Base-by-base conservation (phyloP, 2,797 vertebrate genomes). In the Acrossocheilus fasciatus region DNA sequence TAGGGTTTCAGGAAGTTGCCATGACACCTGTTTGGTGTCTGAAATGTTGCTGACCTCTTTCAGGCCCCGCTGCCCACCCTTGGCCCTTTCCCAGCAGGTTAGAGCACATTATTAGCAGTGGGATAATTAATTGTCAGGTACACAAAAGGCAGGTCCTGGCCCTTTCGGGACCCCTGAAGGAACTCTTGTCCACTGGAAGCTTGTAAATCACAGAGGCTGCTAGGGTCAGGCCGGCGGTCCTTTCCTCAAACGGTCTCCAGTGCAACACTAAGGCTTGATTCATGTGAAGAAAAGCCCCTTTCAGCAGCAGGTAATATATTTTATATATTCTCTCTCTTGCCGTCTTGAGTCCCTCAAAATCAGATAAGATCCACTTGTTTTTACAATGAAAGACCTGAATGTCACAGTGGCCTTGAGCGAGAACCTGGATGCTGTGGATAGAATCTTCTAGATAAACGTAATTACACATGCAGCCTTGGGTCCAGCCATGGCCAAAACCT, bases 71-170 rank as follows among this genome's bases (percentile, higher is more conserved):
- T 39, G 36, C 41, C 23, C 64, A 85, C 52, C 77, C 20, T 82
- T 20, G 59, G 74, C 79, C 50, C 78, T 86, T 82, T 86, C 90
- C 82, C 92, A 92, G 91, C 91, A 92, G 92, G 93, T 91, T 84
- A 91, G 70, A 77, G 76, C 76, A 84, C 88, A 87, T 93, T 87
- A 91, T 93, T 90, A 92, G 87, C 86, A 70, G 85, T 82, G 23
- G 90, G 88, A 91, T 92, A 89, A 93, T 92, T 92, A 91, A 92
- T 87, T 77, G 85, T 92, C 89, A 68, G 89, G 84, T 87, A 82
- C 70, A 87, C 87, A 90, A 91, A 90, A 85, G 87, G 84, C 89
- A 72, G 80, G 52, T 75, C 87, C 82, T 79, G 80, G 87, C 83
- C 87, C 69, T 85, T 81, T 45, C 50, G 74, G 91, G 88, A 87